These are phyloP conservation scores for Artemia franciscana DNA, from an alignment of 1,140 invertebrate genomes.

Conservation along the genomic window DNA sequence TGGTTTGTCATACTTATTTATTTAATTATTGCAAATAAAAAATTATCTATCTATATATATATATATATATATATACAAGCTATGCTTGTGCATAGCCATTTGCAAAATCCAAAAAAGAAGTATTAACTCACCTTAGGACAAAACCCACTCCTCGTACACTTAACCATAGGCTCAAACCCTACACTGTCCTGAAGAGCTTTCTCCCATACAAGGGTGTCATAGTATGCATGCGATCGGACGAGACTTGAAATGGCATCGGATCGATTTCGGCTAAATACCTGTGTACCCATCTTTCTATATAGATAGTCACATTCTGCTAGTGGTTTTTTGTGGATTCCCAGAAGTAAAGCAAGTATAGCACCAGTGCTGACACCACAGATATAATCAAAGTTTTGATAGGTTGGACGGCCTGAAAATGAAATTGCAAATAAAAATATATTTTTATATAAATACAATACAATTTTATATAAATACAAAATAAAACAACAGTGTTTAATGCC, in stretches of 20 bases:
- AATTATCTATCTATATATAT: no score
- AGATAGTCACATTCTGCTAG: conserved; percentile 35
- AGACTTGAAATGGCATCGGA: conserved; percentile 49
- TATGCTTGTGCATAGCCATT: no score
- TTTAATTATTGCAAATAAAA: no score
- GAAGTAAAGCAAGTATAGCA: conserved; percentile 39
- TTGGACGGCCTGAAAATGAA: conserved; percentile 12
- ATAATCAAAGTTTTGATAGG: conserved; percentile 49
- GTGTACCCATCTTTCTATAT: conserved; percentile 39
- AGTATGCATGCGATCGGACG: conserved; percentile 67
- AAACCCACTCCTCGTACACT: conserved; percentile 30
- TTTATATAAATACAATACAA: no score
- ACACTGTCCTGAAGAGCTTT: conserved; percentile 45
- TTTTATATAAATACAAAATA: no score
- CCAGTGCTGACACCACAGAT: conserved; percentile 81
- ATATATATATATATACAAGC: no score
- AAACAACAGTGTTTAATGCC: no score
- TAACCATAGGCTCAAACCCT: conserved; percentile 33
- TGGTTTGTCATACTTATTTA: no score
- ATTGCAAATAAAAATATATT: no score
- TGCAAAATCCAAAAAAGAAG: not conserved
- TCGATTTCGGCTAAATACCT: conserved; percentile 43
- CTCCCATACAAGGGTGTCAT: conserved; percentile 67
- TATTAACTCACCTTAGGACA: conserved; percentile 32
- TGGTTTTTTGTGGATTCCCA: conserved; percentile 32